Conservation (phyloP, 1,140 invertebrate genomes). For the Pogonus chalceus region DNA sequence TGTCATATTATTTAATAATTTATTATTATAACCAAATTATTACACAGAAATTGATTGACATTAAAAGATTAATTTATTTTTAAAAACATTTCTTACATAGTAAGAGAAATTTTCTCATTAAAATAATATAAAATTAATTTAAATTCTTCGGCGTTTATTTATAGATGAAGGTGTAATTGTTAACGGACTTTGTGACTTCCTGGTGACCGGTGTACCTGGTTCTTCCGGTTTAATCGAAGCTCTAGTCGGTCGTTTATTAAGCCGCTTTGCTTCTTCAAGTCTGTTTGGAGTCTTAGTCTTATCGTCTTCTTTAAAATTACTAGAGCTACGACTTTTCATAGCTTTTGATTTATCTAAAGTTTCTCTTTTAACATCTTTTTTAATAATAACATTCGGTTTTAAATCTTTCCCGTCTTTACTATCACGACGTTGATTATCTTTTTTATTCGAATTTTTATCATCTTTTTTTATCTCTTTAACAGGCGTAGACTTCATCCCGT, state of each 20-base stretch:
- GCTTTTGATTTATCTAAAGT: conserved; percentile 21
- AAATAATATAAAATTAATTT: too few species aligned
- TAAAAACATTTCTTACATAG: too few species aligned
- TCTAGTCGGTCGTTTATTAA: conserved; percentile 30
- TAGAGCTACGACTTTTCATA: conserved; percentile 23
- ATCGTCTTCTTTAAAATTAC: conserved; percentile 25
- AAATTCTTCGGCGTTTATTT: conserved; percentile 29
- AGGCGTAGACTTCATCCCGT: conserved; percentile 16
- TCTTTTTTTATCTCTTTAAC: conserved; percentile 39
- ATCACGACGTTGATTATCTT: conserved; percentile 26
- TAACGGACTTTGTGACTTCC: conserved; percentile 26
- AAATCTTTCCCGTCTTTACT: conserved; percentile 29
- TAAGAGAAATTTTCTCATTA: too few species aligned
- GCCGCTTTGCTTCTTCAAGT: conserved; percentile 26
- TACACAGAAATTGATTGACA: too few species aligned
- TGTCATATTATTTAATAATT: too few species aligned
- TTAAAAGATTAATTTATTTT: too few species aligned
- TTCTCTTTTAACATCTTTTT: conserved; percentile 31
- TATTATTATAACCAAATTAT: too few species aligned
- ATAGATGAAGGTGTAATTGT: conserved; percentile 26
- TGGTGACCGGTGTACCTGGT: conserved; percentile 27
- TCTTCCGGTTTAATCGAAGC: conserved; percentile 34
- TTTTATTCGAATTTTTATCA: conserved; percentile 32
- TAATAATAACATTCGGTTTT: conserved; percentile 16
- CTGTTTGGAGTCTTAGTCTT: conserved; percentile 22